phyloP scores from a whole-genome alignment of 2,888 invertebrate species.

The Perizoma flavofasciatum region DNA sequence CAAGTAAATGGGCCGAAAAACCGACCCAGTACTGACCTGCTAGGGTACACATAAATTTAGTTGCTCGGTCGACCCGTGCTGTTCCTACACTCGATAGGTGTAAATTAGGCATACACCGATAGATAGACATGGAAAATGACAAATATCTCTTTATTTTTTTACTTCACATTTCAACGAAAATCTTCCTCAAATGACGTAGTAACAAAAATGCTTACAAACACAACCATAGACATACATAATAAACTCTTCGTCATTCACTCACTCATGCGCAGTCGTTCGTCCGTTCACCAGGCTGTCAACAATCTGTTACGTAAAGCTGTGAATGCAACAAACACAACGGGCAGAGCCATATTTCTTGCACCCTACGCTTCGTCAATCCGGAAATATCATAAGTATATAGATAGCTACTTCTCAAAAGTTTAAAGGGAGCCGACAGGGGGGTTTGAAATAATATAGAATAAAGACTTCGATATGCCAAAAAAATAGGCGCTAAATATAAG shows the following conservation, averaged over 20 bases:
- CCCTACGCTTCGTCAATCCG: constrained; percentile 13
- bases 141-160: constrained; percentile 51
- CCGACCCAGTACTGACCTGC: too few species aligned
- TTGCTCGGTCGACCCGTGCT: too few species aligned
- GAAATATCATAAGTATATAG: neutral
- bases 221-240: constrained; percentile 64
- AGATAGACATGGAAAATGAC: constrained; percentile 53
- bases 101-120: constrained; percentile 2
- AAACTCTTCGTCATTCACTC: constrained; percentile 24
- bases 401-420: neutral
- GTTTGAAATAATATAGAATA: constrained; percentile 46
- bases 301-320: constrained; percentile 3
- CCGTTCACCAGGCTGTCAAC: constrained; percentile 13
- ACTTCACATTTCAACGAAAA: constrained; percentile 58
- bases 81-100: too few species aligned
- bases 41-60: too few species aligned
- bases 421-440: constrained; percentile 54
- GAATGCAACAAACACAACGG: constrained; percentile 18
- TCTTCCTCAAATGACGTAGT: constrained; percentile 61
- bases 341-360: constrained; percentile 14
- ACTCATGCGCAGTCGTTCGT: constrained; percentile 11
- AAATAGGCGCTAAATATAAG: constrained; percentile 39
- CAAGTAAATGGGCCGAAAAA: too few species aligned
- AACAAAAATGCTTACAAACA: constrained; percentile 71
- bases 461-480: constrained; percentile 30